Evolutionary conservation across 2,888 invertebrate genomes (phyloP), one percentile per base, ranked within the genome.

Genomic region (Neria commutata): DNA sequence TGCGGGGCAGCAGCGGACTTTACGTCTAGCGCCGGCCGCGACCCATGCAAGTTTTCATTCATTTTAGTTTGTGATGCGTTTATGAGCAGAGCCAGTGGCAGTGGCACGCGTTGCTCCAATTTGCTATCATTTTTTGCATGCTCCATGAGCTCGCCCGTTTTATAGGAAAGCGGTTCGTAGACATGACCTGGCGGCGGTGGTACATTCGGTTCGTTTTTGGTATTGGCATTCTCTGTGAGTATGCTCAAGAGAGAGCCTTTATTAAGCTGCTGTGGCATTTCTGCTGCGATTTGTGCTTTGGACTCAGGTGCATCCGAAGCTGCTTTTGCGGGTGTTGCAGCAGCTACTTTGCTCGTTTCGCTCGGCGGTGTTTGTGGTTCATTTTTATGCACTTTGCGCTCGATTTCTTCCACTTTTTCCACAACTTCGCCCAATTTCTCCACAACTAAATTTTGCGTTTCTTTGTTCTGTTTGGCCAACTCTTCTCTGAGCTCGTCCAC

Each of bases 351-450:
- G 11, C 10, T 34, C 17, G 46, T 40, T 33, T 58, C 45, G 8
- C n/a, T 25, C 16, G 49, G 23, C n/a, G 26, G n/a, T 8, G 26
- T 33, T 45, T 51, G 52, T 3, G 19, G 49, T 23, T 62, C 61
- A 49, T 65, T 77, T 53, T 84, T 81, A 64, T 84, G 78, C 16
- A 85, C 84, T 65, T 84, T 83, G n/a, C 81, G 83, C 67, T 85
- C 84, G 65, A 85, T 82, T 66, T 84, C 80, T 1, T 73, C 69
- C 0, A 78, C 72, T 56, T 70, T 73, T 61, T 80, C 74, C 1
- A 73, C 74, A 6, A 78, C 77, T 67, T 79, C 66, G 10, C 74
- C 77, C 3, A 78, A 62, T 60, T 77, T 77, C 52, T 77, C 73
- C 0, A 69, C 73, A 8, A 78, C 77, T 21, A 79, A 60, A 29